Evolutionary conservation across 2,888 invertebrate species (phyloP).

Genomic region (Yponomeuta cagnagella): DNA sequence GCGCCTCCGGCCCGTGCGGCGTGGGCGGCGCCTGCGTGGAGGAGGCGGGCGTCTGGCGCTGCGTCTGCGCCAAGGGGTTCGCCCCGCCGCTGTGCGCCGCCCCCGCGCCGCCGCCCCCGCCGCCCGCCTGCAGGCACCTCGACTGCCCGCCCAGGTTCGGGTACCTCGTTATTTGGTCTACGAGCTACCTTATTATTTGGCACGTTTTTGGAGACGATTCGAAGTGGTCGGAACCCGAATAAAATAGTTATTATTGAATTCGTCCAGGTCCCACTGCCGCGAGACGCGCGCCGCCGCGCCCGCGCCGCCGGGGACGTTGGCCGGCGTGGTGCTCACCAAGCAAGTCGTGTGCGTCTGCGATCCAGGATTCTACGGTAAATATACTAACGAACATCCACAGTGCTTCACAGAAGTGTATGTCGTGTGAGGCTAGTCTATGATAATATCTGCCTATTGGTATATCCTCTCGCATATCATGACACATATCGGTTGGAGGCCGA

Average conservation of each 20-base stretch:
- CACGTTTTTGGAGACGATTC: too few relatives aligned
- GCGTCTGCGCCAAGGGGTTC: constrained; percentile 81
- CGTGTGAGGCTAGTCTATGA: too few relatives aligned
- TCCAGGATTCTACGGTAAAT: constrained; percentile 76
- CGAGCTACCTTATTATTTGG: too few relatives aligned
- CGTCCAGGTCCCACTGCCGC: background rate
- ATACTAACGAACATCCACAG: background rate
- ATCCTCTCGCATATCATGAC: too few relatives aligned
- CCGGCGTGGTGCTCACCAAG: constrained; percentile 42
- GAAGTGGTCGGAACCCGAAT: too few relatives aligned
- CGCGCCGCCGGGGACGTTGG: constrained; percentile 34
- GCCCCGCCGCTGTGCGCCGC: constrained; percentile 60
- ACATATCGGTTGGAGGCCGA: too few relatives aligned
- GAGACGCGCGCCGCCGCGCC: background rate
- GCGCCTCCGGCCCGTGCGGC: constrained; percentile 79
- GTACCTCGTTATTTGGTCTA: background rate
- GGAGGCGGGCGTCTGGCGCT: constrained; percentile 71
- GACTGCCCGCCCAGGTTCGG: constrained; percentile 69
- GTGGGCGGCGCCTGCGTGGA: constrained; percentile 85
- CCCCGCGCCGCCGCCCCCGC: constrained; percentile 57
- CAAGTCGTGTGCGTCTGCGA: constrained; percentile 79
- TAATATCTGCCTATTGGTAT: too few relatives aligned
- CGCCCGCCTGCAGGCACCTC: constrained; percentile 66
- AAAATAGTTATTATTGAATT: background rate
- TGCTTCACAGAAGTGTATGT: background rate